phyloP scores from a whole-genome alignment of 2,888 invertebrate species.

The Xestia rhomboidea region DNA sequence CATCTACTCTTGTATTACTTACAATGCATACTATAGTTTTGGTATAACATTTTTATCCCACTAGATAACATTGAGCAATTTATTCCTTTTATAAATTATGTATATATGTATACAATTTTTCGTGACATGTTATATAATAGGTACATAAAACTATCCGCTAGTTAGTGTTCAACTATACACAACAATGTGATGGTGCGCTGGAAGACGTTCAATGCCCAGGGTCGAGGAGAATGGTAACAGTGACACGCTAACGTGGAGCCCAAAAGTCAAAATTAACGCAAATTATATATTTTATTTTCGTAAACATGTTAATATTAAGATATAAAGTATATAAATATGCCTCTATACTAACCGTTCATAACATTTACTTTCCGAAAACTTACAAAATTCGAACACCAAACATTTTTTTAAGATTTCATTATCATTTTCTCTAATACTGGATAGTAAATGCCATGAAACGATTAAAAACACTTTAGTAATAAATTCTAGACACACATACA shows the following conservation, averaged over 20 bases:
- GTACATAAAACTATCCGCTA: slow-evolving; percentile 65
- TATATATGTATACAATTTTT: slow-evolving; percentile 62
- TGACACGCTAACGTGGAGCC: slow-evolving; percentile 67
- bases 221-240: slow-evolving; percentile 83
- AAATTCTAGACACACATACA: slow-evolving; percentile 63
- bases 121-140: slow-evolving; percentile 68
- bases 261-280: slow-evolving; percentile 63
- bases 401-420: not conserved
- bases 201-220: slow-evolving; percentile 87
- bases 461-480: slow-evolving; percentile 56
- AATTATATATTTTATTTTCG: slow-evolving; percentile 66
- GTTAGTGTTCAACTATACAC: slow-evolving; percentile 81
- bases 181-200: slow-evolving; percentile 83
- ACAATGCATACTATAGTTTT: slow-evolving; percentile 77
- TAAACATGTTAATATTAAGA: slow-evolving; percentile 67
- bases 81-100: slow-evolving; percentile 69
- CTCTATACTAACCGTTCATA: slow-evolving; percentile 58
- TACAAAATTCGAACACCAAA: not conserved
- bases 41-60: slow-evolving; percentile 82
- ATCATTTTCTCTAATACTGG: slow-evolving; percentile 2
- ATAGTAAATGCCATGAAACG: slow-evolving; percentile 57
- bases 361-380: slow-evolving; percentile 44
- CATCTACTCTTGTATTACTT: slow-evolving; percentile 66
- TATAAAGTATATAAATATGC: slow-evolving; percentile 67
- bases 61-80: slow-evolving; percentile 88